Base-by-base conservation (phyloP, 2,113 vertebrate genomes). In the Rhinolophus ferrumequinum region DNA sequence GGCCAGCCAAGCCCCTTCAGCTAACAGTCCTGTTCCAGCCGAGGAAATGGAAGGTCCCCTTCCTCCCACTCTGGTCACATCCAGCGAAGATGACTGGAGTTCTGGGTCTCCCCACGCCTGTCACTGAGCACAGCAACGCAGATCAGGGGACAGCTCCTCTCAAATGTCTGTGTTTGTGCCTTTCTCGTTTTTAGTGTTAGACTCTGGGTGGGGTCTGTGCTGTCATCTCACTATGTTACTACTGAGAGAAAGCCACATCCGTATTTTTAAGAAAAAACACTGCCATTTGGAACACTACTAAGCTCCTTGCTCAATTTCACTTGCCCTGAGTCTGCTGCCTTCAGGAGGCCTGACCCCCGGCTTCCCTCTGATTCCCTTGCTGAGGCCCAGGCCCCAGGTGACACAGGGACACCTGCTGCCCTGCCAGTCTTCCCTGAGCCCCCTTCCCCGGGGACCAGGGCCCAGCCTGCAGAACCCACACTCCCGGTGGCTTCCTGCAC, bases 381-480 rank as follows among this genome's bases (percentile, higher is more conserved):
- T 50, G 33, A 24, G 6, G 10, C 52, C 6, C 2, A 26, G 70
- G 30, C 21, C 12, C 93, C 93, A 1, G 14, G 33, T 4, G n/a
- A 50, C 24, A 30, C 15, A 13, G 9, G 12, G 22, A 9, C 28
- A n/a, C 22, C 19, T 6, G 44, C 30, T 18, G 30, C 56, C 22
- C 66, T 19, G 35, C 24, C 14, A 19, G 38, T 24, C 88, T 56
- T 66, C 83, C n/a, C 70, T 18, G 21, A 19, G 73, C 54, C 26
- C 21, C 66, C n/a, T 24, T 54, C 47, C 56, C 62, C 26, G 2
- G 16, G 18, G 50, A 22, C 38, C 58, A 28, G 77, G 52, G 8
- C 24, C 4, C 3, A 12, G 22, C 33, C 41, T 4, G 18, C 19
- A n/a, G 14, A 44, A 41, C 1, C 58, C 52, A 5, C 1, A 5